A percentile compares a stretch with the other conserved stretches of the same genome.
phyloP scores from a whole-genome alignment of 1,140 invertebrate genomes.

The Aradophagus sp. region DNA sequence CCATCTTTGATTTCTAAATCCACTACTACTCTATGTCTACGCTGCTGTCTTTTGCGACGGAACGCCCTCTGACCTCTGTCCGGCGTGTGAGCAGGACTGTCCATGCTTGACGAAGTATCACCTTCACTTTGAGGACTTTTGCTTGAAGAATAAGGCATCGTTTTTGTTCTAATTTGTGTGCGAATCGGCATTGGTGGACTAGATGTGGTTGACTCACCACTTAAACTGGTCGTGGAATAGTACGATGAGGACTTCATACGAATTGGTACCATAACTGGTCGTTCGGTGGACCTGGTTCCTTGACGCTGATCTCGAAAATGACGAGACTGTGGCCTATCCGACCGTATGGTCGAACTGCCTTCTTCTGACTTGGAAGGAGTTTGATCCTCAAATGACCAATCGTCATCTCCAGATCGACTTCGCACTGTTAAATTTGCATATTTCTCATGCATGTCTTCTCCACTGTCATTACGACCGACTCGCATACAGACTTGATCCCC shows the following conservation, averaged over 20 bases:
- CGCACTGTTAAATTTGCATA: conserved; percentile 64
- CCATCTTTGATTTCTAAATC: conserved; percentile 73
- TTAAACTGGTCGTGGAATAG: conserved; percentile 72
- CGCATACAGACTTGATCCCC: conserved; percentile 66
- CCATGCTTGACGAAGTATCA: conserved; percentile 73
- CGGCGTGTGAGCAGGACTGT: conserved; percentile 71
- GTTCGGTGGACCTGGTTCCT: conserved; percentile 69
- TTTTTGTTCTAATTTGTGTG: conserved; percentile 72
- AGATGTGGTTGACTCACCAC: conserved; percentile 73
- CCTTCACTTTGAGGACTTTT: conserved; percentile 72
- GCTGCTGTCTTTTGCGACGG: conserved; percentile 69
- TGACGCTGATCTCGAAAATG: conserved; percentile 53
- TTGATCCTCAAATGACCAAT: conserved; percentile 68
- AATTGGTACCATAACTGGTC: conserved; percentile 69
- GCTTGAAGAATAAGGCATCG: conserved; percentile 67
- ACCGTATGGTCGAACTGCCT: conserved; percentile 34
- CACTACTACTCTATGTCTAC: conserved; percentile 68
- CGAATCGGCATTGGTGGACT: conserved; percentile 72
- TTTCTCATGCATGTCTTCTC: conserved; percentile 72
- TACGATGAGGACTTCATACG: conserved; percentile 71
- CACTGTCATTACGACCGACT: conserved; percentile 66
- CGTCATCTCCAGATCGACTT: conserved; percentile 63
- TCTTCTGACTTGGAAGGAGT: conserved; percentile 38
- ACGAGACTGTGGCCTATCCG: conserved; percentile 62
- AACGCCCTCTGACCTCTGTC: conserved; percentile 68